These are phyloP conservation scores for Drosophila ironensis DNA, from an alignment of 1,140 invertebrate genomes.

Conservation along the genomic window DNA sequence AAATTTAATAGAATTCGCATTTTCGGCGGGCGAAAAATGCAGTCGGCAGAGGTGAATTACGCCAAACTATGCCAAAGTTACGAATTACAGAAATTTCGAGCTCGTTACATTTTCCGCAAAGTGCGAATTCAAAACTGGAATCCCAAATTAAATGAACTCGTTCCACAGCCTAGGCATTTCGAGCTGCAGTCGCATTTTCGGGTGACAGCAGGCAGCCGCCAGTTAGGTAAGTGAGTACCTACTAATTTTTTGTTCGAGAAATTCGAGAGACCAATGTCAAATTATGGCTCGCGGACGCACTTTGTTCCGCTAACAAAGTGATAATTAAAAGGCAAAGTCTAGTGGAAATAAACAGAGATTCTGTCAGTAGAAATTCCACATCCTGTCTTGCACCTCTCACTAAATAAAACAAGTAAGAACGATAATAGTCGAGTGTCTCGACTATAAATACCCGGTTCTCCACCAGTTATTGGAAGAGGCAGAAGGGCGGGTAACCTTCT, in stretches of 20 bases:
- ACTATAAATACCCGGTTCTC: too few species aligned
- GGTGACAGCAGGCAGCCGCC: too few species aligned
- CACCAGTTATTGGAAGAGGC: too few species aligned
- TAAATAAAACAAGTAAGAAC: too few species aligned
- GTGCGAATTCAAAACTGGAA: slow-evolving; percentile 6
- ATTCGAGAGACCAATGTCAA: background rate
- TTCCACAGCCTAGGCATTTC: background rate
- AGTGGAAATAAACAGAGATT: too few species aligned
- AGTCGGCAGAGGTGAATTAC: slow-evolving; percentile 3
- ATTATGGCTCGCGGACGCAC: too few species aligned
- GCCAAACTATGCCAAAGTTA: slow-evolving; percentile 34
- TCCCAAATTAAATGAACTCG: slow-evolving; percentile 4
- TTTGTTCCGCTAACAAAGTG: too few species aligned
- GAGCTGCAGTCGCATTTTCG: background rate
- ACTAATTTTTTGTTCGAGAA: background rate
- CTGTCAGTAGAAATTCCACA: too few species aligned
- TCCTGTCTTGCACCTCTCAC: too few species aligned
- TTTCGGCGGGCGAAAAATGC: slow-evolving; percentile 9
- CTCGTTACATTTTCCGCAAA: slow-evolving; percentile 1
- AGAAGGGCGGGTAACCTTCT: too few species aligned
- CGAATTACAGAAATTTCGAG: slow-evolving; percentile 27
- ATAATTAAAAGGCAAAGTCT: too few species aligned
- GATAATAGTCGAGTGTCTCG: too few species aligned
- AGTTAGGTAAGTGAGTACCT: background rate
- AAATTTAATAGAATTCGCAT: slow-evolving; percentile 64